A percentile compares a stretch with the other conserved stretches of the same genome.
These are phyloP conservation scores for Climacteris rufus DNA, from an alignment of 2,113 vertebrate species.

Conservation along the genomic window DNA sequence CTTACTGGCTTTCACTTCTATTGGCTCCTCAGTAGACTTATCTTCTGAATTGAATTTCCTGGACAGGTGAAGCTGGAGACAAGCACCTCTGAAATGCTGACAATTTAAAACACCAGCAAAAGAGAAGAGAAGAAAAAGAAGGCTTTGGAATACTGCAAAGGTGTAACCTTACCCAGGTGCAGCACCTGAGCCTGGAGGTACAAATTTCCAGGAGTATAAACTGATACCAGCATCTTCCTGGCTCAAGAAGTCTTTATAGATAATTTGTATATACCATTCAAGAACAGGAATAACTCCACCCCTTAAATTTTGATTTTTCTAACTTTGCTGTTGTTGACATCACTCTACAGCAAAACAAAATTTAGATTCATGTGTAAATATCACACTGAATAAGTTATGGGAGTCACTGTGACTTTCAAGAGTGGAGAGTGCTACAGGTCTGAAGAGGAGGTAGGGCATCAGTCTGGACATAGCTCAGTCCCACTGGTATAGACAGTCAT, in stretches of 20 bases:
- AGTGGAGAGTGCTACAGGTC: background rate
- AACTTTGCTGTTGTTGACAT: background rate
- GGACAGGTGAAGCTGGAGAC: background rate
- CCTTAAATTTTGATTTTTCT: background rate
- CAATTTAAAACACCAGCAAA: background rate
- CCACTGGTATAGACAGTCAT: background rate
- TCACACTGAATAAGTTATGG: background rate
- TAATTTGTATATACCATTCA: background rate
- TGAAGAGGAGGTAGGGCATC: background rate
- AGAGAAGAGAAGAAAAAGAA: background rate
- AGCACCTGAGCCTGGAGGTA: background rate
- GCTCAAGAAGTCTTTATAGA: background rate
- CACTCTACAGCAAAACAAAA: background rate
- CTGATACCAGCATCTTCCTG: background rate
- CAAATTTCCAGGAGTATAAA: background rate
- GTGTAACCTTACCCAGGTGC: background rate
- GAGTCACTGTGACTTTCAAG: background rate
- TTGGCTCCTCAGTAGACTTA: background rate
- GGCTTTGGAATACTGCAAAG: background rate
- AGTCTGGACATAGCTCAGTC: background rate
- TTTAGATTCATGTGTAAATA: background rate
- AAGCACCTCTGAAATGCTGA: background rate
- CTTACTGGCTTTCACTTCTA: background rate
- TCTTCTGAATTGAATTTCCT: background rate
- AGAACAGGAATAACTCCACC: background rate